Percentiles rank a stretch among this genome's conserved stretches.
Evolutionary conservation across 2,888 invertebrate species (phyloP).

Genomic region (Drosophila melanosoma): DNA sequence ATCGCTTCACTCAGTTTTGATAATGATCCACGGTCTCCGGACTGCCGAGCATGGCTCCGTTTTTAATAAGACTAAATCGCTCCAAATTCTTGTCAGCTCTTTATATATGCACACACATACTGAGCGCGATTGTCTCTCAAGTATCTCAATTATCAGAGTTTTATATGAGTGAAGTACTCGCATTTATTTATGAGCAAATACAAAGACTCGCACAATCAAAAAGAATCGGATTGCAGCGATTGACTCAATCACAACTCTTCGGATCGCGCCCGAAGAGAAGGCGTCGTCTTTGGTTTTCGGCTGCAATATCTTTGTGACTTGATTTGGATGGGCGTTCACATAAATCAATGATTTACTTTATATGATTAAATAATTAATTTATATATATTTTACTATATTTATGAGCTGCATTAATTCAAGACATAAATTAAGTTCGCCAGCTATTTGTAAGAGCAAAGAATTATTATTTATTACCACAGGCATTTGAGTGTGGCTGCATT

Average conservation of each 20-base stretch:
- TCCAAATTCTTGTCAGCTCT: constrained; percentile 64
- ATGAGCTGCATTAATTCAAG: constrained; percentile 35
- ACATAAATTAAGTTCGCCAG: constrained; percentile 21
- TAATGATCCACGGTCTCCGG: constrained; percentile 43
- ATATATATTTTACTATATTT: constrained; percentile 20
- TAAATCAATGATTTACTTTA: constrained; percentile 20
- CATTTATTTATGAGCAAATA: constrained; percentile 17
- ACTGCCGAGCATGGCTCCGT: constrained; percentile 55
- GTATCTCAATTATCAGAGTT: background rate
- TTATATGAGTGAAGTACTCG: constrained; percentile 13
- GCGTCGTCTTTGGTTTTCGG: constrained; percentile 11
- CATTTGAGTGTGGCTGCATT: constrained; percentile 22
- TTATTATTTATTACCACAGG: constrained; percentile 15
- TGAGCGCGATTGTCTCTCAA: constrained; percentile 9
- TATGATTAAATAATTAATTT: constrained; percentile 5
- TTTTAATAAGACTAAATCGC: constrained; percentile 70
- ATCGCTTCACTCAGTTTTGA: constrained; percentile 1
- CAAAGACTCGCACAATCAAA: constrained; percentile 18
- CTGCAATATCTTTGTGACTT: constrained; percentile 7
- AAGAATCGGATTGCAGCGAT: constrained; percentile 35
- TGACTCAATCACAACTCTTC: constrained; percentile 33
- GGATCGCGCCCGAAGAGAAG: constrained; percentile 16
- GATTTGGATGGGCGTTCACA: constrained; percentile 17
- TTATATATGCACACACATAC: constrained; percentile 68
- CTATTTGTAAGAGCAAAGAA: constrained; percentile 1